phyloP scores from a whole-genome alignment of 2,888 invertebrate species.

The Stramonita haemastoma region DNA sequence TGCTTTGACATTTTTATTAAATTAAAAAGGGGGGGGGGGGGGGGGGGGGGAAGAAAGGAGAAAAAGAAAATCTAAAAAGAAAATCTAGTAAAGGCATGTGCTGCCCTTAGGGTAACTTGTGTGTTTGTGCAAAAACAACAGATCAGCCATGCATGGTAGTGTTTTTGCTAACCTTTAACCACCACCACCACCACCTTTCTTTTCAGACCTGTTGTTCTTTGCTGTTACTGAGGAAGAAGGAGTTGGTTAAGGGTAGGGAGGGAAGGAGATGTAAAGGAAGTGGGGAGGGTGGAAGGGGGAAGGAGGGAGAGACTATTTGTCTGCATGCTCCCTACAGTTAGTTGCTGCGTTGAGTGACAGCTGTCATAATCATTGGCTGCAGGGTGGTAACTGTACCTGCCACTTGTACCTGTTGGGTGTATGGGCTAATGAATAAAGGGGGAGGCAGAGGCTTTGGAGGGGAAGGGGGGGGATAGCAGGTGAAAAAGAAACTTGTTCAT shows the following conservation, averaged over 20 bases:
- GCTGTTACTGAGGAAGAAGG: too few relatives aligned
- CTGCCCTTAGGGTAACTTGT: not conserved
- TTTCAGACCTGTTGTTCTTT: too few relatives aligned
- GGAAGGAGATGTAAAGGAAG: too few relatives aligned
- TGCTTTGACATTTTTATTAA: too few relatives aligned
- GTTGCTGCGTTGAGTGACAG: not conserved
- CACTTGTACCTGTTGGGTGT: not conserved
- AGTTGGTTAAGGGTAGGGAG: too few relatives aligned
- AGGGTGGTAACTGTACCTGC: not conserved
- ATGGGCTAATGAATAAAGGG: not conserved
- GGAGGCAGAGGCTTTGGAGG: too few relatives aligned
- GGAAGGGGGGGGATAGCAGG: not conserved
- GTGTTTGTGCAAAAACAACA: constrained; percentile 21
- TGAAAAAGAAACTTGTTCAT: not conserved
- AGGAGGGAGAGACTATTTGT: not conserved
- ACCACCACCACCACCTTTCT: too few relatives aligned
- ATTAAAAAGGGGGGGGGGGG: too few relatives aligned
- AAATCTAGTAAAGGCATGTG: not conserved
- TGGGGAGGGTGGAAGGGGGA: not conserved
- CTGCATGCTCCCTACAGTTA: not conserved
- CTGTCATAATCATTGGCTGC: constrained; percentile 15
- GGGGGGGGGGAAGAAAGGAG: too few relatives aligned
- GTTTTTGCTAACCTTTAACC: constrained; percentile 8
- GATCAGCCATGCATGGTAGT: not conserved
- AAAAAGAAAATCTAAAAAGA: too few relatives aligned